These are phyloP conservation scores for Petrocephalus sullivani DNA, from an alignment of 2,797 vertebrate species.

Conservation along the genomic window DNA sequence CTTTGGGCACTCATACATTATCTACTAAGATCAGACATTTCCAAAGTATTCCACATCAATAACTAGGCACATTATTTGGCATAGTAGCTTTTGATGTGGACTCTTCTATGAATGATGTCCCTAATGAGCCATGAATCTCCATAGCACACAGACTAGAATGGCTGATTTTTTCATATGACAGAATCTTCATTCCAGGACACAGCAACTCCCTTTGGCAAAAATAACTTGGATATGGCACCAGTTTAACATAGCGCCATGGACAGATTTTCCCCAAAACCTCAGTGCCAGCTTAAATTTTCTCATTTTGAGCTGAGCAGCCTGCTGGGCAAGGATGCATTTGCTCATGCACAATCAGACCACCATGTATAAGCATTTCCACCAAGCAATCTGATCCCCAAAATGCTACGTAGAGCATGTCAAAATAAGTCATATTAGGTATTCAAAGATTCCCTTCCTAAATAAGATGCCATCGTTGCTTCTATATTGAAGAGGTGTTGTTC, in stretches of 20 bases:
- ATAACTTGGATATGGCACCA: neutral
- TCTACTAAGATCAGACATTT: neutral
- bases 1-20: neutral
- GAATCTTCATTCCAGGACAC: neutral
- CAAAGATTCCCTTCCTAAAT: neutral
- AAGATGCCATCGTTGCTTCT: neutral
- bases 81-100: neutral
- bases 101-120: neutral
- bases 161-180: neutral
- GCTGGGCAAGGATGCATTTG: neutral
- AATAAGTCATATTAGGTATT: neutral
- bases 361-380: neutral
- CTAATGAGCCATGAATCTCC: neutral
- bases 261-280: neutral
- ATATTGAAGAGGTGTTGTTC: neutral
- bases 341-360: neutral
- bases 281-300: neutral
- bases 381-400: neutral
- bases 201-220: conserved; percentile 1
- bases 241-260: neutral
- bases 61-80: neutral
- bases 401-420: neutral
- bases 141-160: neutral
- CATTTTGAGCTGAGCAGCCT: neutral
- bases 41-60: conserved; percentile 8